Base-by-base conservation (phyloP, 92 coral and sea anemone species). In the Zoanthus solanderi region DNA sequence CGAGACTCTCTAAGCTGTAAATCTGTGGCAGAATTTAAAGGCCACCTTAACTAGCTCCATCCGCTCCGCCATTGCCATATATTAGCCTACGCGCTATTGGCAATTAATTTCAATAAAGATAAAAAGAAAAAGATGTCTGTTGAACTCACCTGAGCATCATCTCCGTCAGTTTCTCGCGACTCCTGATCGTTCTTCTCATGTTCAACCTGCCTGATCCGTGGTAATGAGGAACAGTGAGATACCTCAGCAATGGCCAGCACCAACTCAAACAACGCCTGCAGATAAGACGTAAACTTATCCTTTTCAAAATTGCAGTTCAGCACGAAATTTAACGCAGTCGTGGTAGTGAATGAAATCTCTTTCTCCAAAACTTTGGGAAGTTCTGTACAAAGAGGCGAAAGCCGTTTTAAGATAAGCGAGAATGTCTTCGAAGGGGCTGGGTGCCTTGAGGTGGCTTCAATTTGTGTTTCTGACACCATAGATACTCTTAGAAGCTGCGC, bases 231-330 rank as follows among this genome's bases (percentile, higher is more conserved):
- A 48, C 75, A 81, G 60, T 81, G 89, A 52, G 94, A 88, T 18
- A 91, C 89, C 84, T 96, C 96, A 13, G 89, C 95, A 74, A 92
- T 87, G 45, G 98, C 96, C 63, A 95, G 85, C 69, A 95, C 98
- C 28, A 96, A 82, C 67, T 88, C 98, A 17, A 95, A 88, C 89
- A 96, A 89, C 8, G 99, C 95, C 90, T 96, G 99, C 71, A 96
- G 86, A 78, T 96, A 96, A 13, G 99, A 96, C 17, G 96, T 81
- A 71, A 96, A 94, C 90, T 96, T 94, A 86, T 94, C 94, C 90
- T 95, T 93, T 89, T 96, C 99, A 78, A 96, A 96, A 85, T 96
- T 92, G 79, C 99, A 95, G 52, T 93, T 95, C 29, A 96, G 94
- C 66, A 96, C 93, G 73, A 95, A 96, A 53, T 95, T 98, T 83